phyloP scores from a whole-genome alignment of 2,113 vertebrate genomes.

The Collichthys lucidus region DNA sequence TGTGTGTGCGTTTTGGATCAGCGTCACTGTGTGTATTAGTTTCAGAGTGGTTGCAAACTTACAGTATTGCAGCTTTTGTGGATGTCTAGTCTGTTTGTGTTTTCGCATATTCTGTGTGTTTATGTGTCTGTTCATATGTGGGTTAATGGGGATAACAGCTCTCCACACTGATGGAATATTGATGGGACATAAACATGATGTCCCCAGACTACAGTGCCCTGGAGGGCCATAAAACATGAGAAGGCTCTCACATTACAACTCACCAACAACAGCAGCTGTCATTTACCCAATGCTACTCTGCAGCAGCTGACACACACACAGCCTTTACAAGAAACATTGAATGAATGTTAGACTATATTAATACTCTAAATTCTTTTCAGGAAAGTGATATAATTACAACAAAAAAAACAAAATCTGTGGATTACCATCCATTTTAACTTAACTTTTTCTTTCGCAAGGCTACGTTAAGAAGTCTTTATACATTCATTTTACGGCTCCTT shows the following conservation, averaged over 20 bases:
- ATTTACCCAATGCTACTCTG: slow-evolving; percentile 10
- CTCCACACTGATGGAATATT: slow-evolving; percentile 60
- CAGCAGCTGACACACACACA: slow-evolving; percentile 10
- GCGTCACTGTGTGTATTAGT: not conserved
- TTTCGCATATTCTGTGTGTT: not conserved
- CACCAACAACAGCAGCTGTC: slow-evolving; percentile 26
- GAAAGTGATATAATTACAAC: not conserved
- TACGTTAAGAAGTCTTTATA: not conserved
- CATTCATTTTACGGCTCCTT: not conserved
- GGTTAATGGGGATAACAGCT: slow-evolving; percentile 34
- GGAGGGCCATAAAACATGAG: slow-evolving; percentile 61
- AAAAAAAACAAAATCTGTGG: not conserved
- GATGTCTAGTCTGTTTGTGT: not conserved
- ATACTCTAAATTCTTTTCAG: not conserved
- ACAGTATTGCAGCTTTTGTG: not conserved
- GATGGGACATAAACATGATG: slow-evolving; percentile 59
- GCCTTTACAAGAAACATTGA: not conserved
- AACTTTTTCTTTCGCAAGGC: no score
- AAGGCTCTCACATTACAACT: slow-evolving; percentile 55
- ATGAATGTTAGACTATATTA: not conserved
- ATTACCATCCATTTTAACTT: not conserved
- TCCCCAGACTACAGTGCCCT: slow-evolving; percentile 49
- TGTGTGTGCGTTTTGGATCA: not conserved
- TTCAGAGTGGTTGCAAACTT: not conserved
- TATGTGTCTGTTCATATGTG: slow-evolving; percentile 1